Base-by-base conservation (phyloP, 2,888 invertebrate genomes). In the Chrysotoxum bicinctum region DNA sequence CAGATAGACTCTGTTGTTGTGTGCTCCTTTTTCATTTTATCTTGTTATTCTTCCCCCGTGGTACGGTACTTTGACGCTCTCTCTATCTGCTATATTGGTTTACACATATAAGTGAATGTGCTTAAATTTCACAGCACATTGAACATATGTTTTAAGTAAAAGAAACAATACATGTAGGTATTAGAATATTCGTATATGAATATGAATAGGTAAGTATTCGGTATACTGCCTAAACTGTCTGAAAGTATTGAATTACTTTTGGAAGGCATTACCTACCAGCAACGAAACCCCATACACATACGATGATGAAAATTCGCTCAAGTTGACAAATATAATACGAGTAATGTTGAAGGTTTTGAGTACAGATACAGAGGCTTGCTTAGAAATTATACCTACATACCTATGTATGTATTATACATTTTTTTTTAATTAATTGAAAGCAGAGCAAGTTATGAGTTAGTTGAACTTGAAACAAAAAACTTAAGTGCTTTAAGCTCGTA, bases 61-160 rank as follows among this genome's bases (percentile, higher is more conserved):
- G 40, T 85, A 85, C 85, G 85, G 81, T 85, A 81, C 76, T 85
- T 76, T 72, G 50, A 54, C 52, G 52, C 60, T 68, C 72, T 79
- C 80, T 72, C 72, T 66, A 9, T 70, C 23, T 10, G 30, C 2
- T 19, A 45, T 19, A 45, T 37, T 35, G 19, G 7, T 35, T 56
- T 35, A 35, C 35, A 56, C 3, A 35, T 2, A 56, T 35, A 35
- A 21, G 21, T 72, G 76, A 52, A 66, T 60, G 54, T 68, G 56
- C 62, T 48, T 35, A 43, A 72, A 80, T 85, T 85, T 84, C 68
- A 84, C 80, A 84, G 75, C 50, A 84, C 52, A 73, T 85, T 69
- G 48, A 85, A 85, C 76, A 85, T 85, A 81, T 81, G 85, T 81
- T 80, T 56, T 10, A 23, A 69, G 69, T 64, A 69, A 37, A 14